Conservation (phyloP, 23 tunicate species). For the Clavelina lepadiformis region DNA sequence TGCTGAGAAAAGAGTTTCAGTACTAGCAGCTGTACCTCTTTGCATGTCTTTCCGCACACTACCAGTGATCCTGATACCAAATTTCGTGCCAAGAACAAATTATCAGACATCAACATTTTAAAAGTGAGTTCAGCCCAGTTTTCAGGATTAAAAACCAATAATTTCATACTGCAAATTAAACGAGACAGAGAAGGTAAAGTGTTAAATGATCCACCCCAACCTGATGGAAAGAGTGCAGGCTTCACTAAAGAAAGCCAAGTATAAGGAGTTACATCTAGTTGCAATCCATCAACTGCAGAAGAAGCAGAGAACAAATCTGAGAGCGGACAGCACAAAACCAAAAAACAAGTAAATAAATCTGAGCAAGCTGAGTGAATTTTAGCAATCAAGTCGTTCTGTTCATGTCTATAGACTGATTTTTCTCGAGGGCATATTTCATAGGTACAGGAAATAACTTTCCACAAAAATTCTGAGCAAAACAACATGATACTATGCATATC, state of each 20-base stretch:
- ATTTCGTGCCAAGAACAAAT: conserved; percentile 1
- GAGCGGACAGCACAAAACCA: conserved; percentile 18
- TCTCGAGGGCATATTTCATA: conserved; percentile 11
- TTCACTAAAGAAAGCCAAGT: conserved; percentile 21
- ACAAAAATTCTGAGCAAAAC: conserved; percentile 17
- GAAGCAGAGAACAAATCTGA: background rate
- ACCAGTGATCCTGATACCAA: background rate
- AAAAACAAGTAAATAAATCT: conserved; percentile 33
- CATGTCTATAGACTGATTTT: background rate
- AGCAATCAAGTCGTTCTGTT: background rate
- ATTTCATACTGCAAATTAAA: conserved; percentile 7
- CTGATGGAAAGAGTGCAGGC: conserved; percentile 20
- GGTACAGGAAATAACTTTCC: conserved; percentile 11
- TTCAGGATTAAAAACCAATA: background rate
- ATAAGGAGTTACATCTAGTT: background rate
- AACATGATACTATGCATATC: conserved; percentile 41
- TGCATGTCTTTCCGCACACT: too few species aligned
- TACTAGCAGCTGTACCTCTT: background rate
- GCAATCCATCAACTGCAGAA: background rate
- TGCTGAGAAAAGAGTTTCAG: background rate
- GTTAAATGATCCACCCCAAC: conserved; percentile 18
- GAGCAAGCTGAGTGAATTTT: conserved; percentile 30
- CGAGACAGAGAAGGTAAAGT: background rate
- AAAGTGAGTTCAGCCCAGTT: background rate
- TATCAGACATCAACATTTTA: background rate